Conservation (phyloP, 2,113 vertebrate species). For the Micronycteris hirsuta region DNA sequence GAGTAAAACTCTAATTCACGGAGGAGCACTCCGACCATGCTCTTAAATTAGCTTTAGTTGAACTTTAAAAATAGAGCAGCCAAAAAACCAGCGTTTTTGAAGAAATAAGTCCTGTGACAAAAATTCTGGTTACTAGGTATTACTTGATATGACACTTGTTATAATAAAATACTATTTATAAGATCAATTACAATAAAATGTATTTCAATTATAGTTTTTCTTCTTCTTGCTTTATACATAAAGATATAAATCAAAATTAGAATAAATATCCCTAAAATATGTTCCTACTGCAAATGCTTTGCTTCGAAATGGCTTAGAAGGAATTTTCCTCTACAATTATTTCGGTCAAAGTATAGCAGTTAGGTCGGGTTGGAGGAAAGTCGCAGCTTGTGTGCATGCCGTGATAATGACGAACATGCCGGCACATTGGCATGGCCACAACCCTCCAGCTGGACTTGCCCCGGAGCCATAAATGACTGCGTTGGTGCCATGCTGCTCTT, state of each 20-base stretch:
- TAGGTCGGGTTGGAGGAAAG: background rate
- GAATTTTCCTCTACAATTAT: background rate
- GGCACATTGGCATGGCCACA: background rate
- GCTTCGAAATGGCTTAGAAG: constrained; percentile 1
- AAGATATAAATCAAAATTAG: constrained; percentile 19
- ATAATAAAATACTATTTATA: constrained; percentile 29
- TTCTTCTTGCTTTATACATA: constrained; percentile 5
- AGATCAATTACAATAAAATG: constrained; percentile 39
- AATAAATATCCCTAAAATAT: background rate
- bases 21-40: background rate
- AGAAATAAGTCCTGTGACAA: constrained; percentile 36
- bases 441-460: background rate
- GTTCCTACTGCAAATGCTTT: background rate
- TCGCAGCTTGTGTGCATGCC: background rate
- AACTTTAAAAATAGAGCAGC: constrained; percentile 48
- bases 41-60: constrained; percentile 30
- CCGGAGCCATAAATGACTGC: constrained; percentile 11
- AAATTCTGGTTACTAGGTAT: constrained; percentile 44
- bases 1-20: constrained; percentile 41
- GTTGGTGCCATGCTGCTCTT: background rate
- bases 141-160: constrained; percentile 24
- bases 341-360: constrained; percentile 32
- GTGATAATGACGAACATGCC: background rate
- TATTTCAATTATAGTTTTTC: background rate
- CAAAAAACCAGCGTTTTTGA: constrained; percentile 47